Base-by-base conservation (phyloP, 2,888 invertebrate genomes). In the Camponotus fellah region DNA sequence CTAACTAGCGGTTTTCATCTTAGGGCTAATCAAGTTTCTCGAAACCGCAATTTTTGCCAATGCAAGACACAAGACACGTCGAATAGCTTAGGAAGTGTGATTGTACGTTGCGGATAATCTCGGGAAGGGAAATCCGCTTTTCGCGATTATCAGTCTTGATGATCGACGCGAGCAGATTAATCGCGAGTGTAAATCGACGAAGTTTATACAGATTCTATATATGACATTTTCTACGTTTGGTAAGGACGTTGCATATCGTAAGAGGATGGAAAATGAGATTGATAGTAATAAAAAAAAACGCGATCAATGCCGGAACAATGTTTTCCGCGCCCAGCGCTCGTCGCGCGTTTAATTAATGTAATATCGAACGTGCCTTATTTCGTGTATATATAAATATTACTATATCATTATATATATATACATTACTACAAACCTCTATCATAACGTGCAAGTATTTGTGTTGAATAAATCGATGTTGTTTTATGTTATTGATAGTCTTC, bases 321-420 rank as follows among this genome's bases (percentile, higher is more conserved):
- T 40, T 56, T 5, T 14, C 40, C 4, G 77, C 91, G 91, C 84
- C 83, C 87, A 80, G 88, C 86, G 65, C 71, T 84, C 86, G 91
- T 88, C 91, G 92, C 89, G 89, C 91, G 90, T 91, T 80, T 91
- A 90, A 93, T 93, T 93, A 92, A 93, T 93, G 91, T 93, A 93
- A 94, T 94, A 94, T 94, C 94, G 92, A 93, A 94, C 91, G 94
- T 94, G 94, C 94, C 94, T 94, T 94, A 94, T 94, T 94, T 93
- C 91, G 88, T 92, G 92, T 92, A 93, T 91, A 92, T 91, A 90
- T 91, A 90, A 90, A 91, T 90, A 90, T 89, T 87, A 92, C 88
- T 90, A 93, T 91, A 92, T 90, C 89, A 92, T 91, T 90, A 91
- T 92, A 72, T 72, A 72, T 72, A 53, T 53, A 53, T 53, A 53